These are phyloP conservation scores for Ceratina japonica DNA, from an alignment of 1,140 invertebrate genomes.

Conservation along the genomic window DNA sequence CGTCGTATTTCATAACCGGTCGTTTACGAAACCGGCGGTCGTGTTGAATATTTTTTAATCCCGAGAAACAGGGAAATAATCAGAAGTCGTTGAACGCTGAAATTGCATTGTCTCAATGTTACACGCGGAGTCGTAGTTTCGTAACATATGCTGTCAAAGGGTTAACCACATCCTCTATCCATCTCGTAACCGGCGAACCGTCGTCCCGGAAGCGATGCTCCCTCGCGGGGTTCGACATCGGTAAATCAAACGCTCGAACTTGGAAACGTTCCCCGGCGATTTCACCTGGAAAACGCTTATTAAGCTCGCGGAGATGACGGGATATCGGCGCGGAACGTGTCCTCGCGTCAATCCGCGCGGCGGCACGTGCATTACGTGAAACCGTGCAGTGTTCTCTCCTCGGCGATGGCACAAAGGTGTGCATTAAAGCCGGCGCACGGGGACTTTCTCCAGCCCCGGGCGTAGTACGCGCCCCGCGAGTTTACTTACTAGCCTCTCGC, in stretches of 20 bases:
- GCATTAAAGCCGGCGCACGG: slow-evolving; percentile 22
- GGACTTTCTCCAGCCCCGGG: slow-evolving; percentile 59
- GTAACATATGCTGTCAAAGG: no score
- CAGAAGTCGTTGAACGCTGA: no score
- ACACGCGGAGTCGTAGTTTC: no score
- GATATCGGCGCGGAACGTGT: background rate
- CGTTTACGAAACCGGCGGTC: no score
- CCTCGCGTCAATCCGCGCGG: background rate
- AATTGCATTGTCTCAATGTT: no score
- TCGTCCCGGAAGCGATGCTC: slow-evolving; percentile 6
- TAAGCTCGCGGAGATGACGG: background rate
- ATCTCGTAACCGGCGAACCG: background rate
- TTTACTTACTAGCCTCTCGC: slow-evolving; percentile 26
- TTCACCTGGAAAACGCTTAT: background rate
- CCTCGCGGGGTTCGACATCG: background rate
- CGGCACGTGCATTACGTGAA: slow-evolving; percentile 59
- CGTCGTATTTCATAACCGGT: no score
- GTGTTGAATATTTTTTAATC: no score
- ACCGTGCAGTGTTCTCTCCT: slow-evolving; percentile 46
- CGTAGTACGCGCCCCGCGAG: slow-evolving; percentile 25
- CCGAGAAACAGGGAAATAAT: no score
- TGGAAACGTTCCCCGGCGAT: slow-evolving; percentile 18
- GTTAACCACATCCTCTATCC: no score
- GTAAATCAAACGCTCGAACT: slow-evolving; percentile 36
- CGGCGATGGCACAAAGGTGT: slow-evolving; percentile 40